A percentile compares a stretch with the other conserved stretches of the same genome.
Evolutionary conservation across 2,888 invertebrate species (phyloP).

Genomic region (Tribolium freemani): DNA sequence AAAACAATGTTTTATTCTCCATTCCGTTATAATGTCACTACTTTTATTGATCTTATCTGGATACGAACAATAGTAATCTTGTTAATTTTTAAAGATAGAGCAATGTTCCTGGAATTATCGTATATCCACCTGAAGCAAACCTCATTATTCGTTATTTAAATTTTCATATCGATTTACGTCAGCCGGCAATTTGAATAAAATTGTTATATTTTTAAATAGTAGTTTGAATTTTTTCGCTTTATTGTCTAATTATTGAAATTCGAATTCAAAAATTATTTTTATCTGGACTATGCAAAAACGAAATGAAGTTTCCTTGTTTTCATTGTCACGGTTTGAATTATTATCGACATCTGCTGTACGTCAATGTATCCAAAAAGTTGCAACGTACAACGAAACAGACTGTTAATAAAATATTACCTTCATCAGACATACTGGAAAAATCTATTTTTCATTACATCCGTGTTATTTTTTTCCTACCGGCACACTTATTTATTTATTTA

Average conservation of each 20-base stretch:
- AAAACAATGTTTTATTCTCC: conserved; percentile 4
- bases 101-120: conserved; percentile 25
- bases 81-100: conserved; percentile 28
- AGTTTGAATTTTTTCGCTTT: background rate
- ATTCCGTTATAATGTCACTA: conserved; percentile 25
- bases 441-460: background rate
- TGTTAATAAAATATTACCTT: conserved; percentile 11
- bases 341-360: conserved; percentile 21
- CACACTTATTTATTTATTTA: background rate
- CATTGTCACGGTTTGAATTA: conserved; percentile 12
- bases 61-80: conserved; percentile 33
- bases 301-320: conserved; percentile 5
- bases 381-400: conserved; percentile 7
- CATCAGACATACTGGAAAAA: background rate
- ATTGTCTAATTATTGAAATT: conserved; percentile 1
- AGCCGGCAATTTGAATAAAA: conserved; percentile 6
- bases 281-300: background rate
- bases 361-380: conserved; percentile 5
- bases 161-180: background rate
- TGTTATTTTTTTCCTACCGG: background rate
- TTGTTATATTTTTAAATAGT: background rate
- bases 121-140: conserved; percentile 15
- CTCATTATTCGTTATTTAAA: conserved; percentile 26
- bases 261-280: conserved; percentile 1
- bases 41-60: conserved; percentile 33